These are phyloP conservation scores for Bothrops jararaca DNA, from an alignment of 2,113 vertebrate genomes.

Conservation along the genomic window DNA sequence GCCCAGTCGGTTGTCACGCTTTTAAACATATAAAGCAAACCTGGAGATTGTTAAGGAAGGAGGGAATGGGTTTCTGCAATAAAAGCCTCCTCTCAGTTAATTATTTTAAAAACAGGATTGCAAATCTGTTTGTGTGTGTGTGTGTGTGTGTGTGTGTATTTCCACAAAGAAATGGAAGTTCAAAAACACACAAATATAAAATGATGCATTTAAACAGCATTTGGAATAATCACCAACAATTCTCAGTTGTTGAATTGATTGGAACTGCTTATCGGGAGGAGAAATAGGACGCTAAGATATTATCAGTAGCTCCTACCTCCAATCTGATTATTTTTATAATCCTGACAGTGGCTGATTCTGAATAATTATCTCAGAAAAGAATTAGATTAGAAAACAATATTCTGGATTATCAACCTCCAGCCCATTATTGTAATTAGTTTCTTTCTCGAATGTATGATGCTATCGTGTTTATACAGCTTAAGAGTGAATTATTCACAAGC, in stretches of 20 bases:
- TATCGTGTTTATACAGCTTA: slow-evolving; percentile 67
- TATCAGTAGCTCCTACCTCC: slow-evolving; percentile 64
- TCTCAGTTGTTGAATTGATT: slow-evolving; percentile 67
- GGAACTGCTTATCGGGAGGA: slow-evolving; percentile 65
- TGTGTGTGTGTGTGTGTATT: slow-evolving; percentile 45
- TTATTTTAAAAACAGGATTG: slow-evolving; percentile 57
- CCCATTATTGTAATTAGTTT: slow-evolving; percentile 64
- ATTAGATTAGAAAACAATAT: slow-evolving; percentile 80
- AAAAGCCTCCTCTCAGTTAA: slow-evolving; percentile 42
- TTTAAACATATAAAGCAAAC: slow-evolving; percentile 47
- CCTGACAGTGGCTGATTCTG: slow-evolving; percentile 80
- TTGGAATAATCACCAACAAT: slow-evolving; percentile 66
- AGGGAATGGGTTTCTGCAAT: slow-evolving; percentile 33
- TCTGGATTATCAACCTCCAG: slow-evolving; percentile 64
- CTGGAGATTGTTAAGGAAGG: slow-evolving; percentile 34
- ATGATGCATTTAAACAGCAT: slow-evolving; percentile 51
- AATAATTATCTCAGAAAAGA: slow-evolving; percentile 75
- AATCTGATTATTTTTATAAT: slow-evolving; percentile 77
- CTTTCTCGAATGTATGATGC: slow-evolving; percentile 60
- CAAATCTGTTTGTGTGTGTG: slow-evolving; percentile 35
- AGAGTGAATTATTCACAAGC: slow-evolving; percentile 50
- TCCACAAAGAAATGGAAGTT: slow-evolving; percentile 47
- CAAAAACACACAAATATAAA: slow-evolving; percentile 53
- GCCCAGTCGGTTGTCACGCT: slow-evolving; percentile 39
- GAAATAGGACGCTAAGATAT: slow-evolving; percentile 69